Base-by-base conservation (phyloP, 2,888 invertebrate species). In the Unio delphinus region DNA sequence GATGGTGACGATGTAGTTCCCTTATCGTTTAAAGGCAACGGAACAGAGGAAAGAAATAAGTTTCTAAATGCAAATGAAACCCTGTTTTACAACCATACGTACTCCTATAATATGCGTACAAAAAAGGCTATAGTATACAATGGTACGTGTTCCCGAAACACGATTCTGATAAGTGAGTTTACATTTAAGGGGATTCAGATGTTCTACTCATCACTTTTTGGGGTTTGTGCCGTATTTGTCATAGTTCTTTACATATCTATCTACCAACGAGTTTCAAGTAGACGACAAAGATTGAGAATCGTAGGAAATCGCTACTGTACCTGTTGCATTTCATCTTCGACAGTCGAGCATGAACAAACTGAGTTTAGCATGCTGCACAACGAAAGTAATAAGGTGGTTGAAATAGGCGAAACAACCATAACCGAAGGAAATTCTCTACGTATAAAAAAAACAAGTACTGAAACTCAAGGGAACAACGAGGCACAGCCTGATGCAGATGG, bases 191-290 rank as follows among this genome's bases (percentile, higher is more conserved):
- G 78, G 20, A 82, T 80, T 70, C 80, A 81, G 65, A 85, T 79
- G 68, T 75, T 82, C 59, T 84, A 86, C 78, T 80, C 80, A 7
- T 74, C 81, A n/a, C 76, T 85, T 67, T 88, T 83, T 71, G 76
- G 85, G 1, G 70, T 87, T 56, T 85, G 84, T 67, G 80, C 87
- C 45, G 68, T 87, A 55, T 75, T 83, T 23, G 87, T 88, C n/a
- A 80, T 86, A 30, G 74, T 85, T 20, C 82, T 88, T 18, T 88
- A 88, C 75, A 75, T 80, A 23, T 76, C 87, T 45, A 87, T 88
- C 62, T 80, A 83, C 68, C 73, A 75, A 11, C 70, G 70, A 45
- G 69, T 71, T 20, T 45, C 71, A 7, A 64, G 55, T 18, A 67
- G 74, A 20, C 56, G 71, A 54, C 59, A 64, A 61, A 59, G 69